Percentiles rank a stretch among this genome's conserved stretches.
Evolutionary conservation across 2,888 invertebrate genomes (phyloP).

Genomic region (Aromia moschata): DNA sequence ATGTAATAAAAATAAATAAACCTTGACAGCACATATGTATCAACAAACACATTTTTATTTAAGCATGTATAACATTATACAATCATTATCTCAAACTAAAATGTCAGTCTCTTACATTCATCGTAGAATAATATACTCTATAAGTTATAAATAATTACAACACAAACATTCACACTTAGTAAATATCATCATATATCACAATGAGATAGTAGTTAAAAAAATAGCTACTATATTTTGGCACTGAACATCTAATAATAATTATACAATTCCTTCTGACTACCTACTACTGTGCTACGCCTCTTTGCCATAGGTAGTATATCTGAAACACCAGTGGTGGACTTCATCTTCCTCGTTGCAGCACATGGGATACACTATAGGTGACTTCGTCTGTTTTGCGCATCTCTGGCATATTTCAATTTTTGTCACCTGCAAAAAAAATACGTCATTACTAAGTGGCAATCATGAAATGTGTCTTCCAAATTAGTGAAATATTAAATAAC

Average conservation of each 20-base stretch:
- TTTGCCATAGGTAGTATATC: slow-evolving; percentile 68
- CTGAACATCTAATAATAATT: too few species aligned
- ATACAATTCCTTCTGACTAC: background rate
- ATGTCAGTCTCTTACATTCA: slow-evolving; percentile 1
- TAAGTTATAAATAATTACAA: slow-evolving; percentile 32
- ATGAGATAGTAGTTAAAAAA: slow-evolving; percentile 14
- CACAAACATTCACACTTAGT: slow-evolving; percentile 6
- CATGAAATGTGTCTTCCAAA: too few species aligned
- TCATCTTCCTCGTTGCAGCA: slow-evolving; percentile 69
- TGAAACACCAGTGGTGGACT: slow-evolving; percentile 69
- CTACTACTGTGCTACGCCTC: slow-evolving; percentile 20
- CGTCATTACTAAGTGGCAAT: too few species aligned
- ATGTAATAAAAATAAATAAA: too few species aligned
- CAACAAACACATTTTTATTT: too few species aligned
- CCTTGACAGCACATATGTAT: too few species aligned
- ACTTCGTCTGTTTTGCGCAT: slow-evolving; percentile 71
- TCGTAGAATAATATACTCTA: background rate
- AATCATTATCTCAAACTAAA: background rate
- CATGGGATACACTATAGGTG: slow-evolving; percentile 67
- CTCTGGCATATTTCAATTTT: slow-evolving; percentile 68
- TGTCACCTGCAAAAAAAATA: slow-evolving; percentile 44
- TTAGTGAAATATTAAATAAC: too few species aligned
- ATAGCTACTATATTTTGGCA: slow-evolving; percentile 24
- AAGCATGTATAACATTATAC: too few species aligned
- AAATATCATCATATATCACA: slow-evolving; percentile 21